These are phyloP conservation scores for Rhimphoctona megacephalus DNA, from an alignment of 2,888 invertebrate genomes.

Conservation along the genomic window DNA sequence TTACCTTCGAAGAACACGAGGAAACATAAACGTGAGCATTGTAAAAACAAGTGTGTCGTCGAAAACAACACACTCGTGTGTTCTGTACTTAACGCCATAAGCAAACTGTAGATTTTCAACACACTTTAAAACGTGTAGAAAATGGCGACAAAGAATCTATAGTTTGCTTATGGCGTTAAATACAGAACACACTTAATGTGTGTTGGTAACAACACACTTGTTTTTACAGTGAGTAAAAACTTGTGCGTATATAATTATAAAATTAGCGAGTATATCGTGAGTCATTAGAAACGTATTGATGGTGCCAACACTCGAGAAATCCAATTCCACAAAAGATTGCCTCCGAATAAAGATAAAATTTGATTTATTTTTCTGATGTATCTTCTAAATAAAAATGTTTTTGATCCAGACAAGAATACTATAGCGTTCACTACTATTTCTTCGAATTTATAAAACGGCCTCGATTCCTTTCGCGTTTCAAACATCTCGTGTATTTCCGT, in stretches of 20 bases:
- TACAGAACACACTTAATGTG: no score
- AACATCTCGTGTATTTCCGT: constrained; percentile 45
- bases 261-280: constrained; percentile 6
- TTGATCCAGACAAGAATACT: neutral
- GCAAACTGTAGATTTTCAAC: no score
- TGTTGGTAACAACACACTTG: no score
- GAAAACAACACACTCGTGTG: no score
- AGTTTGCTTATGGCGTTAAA: no score
- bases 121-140: no score
- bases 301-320: neutral
- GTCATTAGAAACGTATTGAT: neutral
- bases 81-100: no score
- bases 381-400: neutral
- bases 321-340: neutral
- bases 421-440: neutral
- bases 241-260: neutral
- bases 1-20: neutral
- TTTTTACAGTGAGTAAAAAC: no score
- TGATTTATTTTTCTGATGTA: neutral
- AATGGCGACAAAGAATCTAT: no score
- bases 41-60: no score
- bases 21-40: neutral
- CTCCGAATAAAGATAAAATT: neutral
- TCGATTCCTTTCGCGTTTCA: constrained; percentile 36
- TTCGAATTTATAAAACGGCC: constrained; percentile 13